These are phyloP conservation scores for Neolamprologus modestus DNA, from an alignment of 2,113 vertebrate species.

Conservation along the genomic window DNA sequence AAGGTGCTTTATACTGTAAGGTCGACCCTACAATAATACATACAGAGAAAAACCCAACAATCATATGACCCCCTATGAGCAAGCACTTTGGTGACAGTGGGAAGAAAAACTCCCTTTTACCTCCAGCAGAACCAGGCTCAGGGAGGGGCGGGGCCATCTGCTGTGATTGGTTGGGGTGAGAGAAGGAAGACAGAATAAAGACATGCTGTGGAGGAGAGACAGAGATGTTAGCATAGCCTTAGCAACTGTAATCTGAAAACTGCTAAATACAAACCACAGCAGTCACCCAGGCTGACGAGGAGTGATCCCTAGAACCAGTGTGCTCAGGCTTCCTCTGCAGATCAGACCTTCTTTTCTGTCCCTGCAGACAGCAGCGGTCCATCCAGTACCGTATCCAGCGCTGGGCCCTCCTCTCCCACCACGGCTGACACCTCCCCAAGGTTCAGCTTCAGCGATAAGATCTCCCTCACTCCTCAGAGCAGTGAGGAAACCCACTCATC, in stretches of 20 bases:
- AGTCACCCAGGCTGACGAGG: background rate
- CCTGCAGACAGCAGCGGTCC: slow-evolving; percentile 94
- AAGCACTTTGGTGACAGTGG: accelerated
- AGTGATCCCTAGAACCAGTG: background rate
- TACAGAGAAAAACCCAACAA: background rate
- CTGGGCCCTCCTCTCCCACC: slow-evolving; percentile 88
- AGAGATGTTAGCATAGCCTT: background rate
- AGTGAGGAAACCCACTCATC: slow-evolving; percentile 73
- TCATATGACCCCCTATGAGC: background rate
- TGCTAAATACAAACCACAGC: background rate
- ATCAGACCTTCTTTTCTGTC: background rate
- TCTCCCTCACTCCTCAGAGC: slow-evolving; percentile 71
- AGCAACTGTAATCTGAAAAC: background rate
- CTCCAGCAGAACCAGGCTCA: background rate
- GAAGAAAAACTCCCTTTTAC: background rate
- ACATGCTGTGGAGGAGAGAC: background rate
- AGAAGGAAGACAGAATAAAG: background rate
- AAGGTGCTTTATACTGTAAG: background rate
- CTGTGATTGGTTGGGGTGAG: background rate
- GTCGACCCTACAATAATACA: background rate
- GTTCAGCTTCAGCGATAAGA: slow-evolving; percentile 86
- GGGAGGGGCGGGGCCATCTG: background rate
- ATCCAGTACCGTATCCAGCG: slow-evolving; percentile 92
- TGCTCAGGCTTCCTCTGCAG: background rate
- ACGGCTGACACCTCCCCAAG: slow-evolving; percentile 78